Percentiles rank a stretch among this genome's conserved stretches.
phyloP scores from a whole-genome alignment of 2,888 invertebrate species.

The Netelia inedita region DNA sequence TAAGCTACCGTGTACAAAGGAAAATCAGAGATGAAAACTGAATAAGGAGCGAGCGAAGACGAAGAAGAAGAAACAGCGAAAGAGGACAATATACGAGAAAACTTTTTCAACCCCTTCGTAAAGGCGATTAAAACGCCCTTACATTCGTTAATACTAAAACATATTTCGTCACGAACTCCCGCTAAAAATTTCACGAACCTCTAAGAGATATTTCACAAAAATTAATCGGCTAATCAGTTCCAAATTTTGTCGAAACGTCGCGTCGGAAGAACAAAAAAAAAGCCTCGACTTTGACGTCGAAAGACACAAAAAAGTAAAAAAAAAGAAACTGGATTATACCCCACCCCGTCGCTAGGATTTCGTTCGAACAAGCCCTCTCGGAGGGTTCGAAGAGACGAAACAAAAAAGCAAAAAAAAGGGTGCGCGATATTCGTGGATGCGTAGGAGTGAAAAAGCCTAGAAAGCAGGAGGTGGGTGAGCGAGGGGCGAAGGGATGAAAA shows the following conservation, averaged over 20 bases:
- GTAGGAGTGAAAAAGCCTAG: conserved; percentile 12
- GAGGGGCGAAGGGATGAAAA: neutral
- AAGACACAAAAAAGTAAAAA: too few species aligned
- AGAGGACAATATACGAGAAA: neutral
- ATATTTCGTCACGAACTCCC: too few species aligned
- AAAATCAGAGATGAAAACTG: conserved; percentile 19
- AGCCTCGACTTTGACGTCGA: too few species aligned
- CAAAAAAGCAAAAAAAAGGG: conserved; percentile 40
- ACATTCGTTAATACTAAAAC: neutral
- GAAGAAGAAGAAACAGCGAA: neutral
- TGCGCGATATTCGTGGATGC: conserved; percentile 13
- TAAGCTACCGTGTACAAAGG: neutral
- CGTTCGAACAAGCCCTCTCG: neutral
- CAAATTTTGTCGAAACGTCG: too few species aligned
- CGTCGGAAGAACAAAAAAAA: too few species aligned
- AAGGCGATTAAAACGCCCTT: neutral
- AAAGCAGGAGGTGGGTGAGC: neutral
- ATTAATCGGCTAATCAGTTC: too few species aligned
- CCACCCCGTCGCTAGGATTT: neutral
- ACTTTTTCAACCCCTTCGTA: neutral
- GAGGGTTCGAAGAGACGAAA: neutral
- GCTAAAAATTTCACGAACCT: too few species aligned
- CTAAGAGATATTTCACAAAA: too few species aligned
- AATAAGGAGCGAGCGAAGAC: neutral
- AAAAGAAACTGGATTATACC: neutral